Percentiles rank a stretch among this genome's conserved stretches.
phyloP scores from a whole-genome alignment of 2,888 invertebrate genomes.

The Lacanobia wlatinum region DNA sequence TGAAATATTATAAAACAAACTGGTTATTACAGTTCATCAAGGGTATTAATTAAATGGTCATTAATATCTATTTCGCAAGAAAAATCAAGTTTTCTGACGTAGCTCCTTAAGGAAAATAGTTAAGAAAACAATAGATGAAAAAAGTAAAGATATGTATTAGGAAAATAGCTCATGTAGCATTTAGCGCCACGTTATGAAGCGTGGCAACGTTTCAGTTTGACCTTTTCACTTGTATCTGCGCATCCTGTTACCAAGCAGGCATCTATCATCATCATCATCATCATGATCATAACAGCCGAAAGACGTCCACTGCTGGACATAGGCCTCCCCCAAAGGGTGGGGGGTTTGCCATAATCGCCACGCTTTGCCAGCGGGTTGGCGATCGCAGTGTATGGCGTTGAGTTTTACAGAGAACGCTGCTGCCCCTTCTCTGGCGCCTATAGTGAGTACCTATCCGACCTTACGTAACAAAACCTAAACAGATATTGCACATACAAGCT shows the following conservation, averaged over 20 bases:
- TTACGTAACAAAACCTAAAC: constrained; percentile 23
- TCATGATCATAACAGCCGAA: no score
- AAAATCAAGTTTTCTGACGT: constrained; percentile 7
- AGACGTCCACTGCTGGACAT: no score
- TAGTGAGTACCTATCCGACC: not conserved
- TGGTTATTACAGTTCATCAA: constrained; percentile 10
- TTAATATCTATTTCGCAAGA: constrained; percentile 11
- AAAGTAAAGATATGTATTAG: no score
- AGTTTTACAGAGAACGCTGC: no score
- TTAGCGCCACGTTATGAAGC: not conserved
- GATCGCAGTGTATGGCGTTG: no score
- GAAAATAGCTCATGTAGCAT: not conserved
- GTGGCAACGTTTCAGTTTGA: not conserved
- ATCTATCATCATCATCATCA: no score
- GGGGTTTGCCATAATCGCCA: no score
- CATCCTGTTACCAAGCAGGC: not conserved
- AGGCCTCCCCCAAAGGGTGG: no score
- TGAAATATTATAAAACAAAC: constrained; percentile 23
- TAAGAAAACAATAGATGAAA: no score
- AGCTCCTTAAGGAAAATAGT: not conserved
- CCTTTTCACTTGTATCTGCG: not conserved
- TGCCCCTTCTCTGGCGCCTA: no score
- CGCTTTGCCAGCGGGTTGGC: no score
- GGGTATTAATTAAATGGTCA: constrained; percentile 15
- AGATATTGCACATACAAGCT: constrained; percentile 44